Evolutionary conservation across 2,797 vertebrate species (phyloP).

Genomic region (Spea hammondii): DNA sequence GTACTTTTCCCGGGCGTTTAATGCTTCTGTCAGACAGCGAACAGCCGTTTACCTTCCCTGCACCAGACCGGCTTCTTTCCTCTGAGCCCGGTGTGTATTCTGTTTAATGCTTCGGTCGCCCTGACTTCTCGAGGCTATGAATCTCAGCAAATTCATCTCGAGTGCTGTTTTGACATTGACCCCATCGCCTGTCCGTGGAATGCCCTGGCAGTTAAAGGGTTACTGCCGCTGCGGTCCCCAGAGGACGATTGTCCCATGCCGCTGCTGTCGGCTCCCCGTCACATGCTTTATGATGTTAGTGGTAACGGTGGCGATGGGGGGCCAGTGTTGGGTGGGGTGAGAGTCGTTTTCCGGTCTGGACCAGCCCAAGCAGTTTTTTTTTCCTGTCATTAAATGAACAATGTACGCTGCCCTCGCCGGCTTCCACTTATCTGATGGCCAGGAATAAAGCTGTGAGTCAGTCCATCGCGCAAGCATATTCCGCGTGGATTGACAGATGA

Average conservation of each 20-base stretch:
- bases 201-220: slow-evolving; percentile 15
- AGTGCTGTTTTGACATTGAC: neutral
- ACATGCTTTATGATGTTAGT: slow-evolving; percentile 29
- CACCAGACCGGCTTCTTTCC: neutral
- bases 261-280: slow-evolving; percentile 20
- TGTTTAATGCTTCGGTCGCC: too few relatives aligned
- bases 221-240: slow-evolving; percentile 1
- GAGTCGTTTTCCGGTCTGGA: slow-evolving; percentile 69
- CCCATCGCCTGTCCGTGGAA: neutral
- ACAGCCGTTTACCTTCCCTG: neutral
- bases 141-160: too few relatives aligned
- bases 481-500: neutral
- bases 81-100: too few relatives aligned
- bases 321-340: slow-evolving; percentile 57
- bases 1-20: neutral
- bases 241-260: slow-evolving; percentile 13
- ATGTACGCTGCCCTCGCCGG: slow-evolving; percentile 55
- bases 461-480: neutral
- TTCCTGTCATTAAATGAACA: slow-evolving; percentile 67
- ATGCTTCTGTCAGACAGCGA: neutral
- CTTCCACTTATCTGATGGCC: slow-evolving; percentile 33
- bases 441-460: neutral
- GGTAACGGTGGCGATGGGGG: slow-evolving; percentile 38
- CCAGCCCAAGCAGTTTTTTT: slow-evolving; percentile 69
- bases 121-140: too few relatives aligned